Evolutionary conservation across 2,888 invertebrate genomes (phyloP).

Genomic region (Odontocerum albicorne): DNA sequence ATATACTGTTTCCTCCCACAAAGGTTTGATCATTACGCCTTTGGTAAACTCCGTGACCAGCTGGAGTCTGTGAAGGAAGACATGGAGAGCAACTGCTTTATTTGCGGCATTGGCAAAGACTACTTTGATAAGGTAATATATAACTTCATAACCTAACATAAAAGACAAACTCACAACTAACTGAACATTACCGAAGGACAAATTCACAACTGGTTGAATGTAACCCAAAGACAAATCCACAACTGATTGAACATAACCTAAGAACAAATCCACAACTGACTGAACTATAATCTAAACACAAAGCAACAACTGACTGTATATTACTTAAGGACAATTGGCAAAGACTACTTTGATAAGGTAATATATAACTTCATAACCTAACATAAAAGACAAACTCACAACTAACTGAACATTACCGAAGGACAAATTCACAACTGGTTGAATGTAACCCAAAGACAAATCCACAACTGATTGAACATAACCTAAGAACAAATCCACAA

Average conservation of each 20-base stretch:
- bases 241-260: too few relatives aligned
- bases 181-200: background rate
- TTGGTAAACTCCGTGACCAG: conserved; percentile 99
- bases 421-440: too few relatives aligned
- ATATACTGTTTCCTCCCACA: too few relatives aligned
- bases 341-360: conserved; percentile 95
- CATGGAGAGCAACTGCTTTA: conserved; percentile 99
- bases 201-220: too few relatives aligned
- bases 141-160: background rate
- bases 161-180: background rate
- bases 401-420: background rate
- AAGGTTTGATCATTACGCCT: conserved; percentile 99
- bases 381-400: background rate
- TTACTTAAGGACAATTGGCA: too few relatives aligned
- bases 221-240: too few relatives aligned
- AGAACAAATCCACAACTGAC: too few relatives aligned
- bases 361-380: background rate
- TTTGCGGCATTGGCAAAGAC: conserved; percentile 98
- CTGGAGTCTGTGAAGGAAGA: conserved; percentile 98
- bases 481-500: too few relatives aligned
- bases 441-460: too few relatives aligned
- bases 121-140: conserved; percentile 86
- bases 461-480: too few relatives aligned
- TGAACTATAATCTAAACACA: too few relatives aligned
- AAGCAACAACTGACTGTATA: too few relatives aligned